Conservation (phyloP, 2,113 vertebrate species). For the Charadrius vociferus region DNA sequence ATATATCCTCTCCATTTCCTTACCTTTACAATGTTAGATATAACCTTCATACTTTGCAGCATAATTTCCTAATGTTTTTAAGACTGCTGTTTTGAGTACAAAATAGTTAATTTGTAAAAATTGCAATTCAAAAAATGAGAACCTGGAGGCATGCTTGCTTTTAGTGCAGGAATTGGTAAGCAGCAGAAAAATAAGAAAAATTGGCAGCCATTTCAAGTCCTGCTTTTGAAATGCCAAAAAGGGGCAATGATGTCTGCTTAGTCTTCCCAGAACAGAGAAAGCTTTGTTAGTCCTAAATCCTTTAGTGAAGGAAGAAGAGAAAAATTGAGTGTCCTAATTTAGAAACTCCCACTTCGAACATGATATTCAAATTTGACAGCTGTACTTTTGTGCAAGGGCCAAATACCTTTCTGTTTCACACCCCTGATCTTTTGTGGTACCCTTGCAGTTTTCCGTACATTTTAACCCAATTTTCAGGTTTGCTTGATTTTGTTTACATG, state of each 20-base stretch:
- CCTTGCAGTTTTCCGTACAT: neutral
- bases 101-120: neutral
- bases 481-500: neutral
- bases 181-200: neutral
- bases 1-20: neutral
- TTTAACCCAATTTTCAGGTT: neutral
- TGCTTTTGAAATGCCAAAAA: neutral
- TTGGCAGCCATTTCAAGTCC: neutral
- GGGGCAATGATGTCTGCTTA: neutral
- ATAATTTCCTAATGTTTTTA: neutral
- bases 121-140: neutral
- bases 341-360: neutral
- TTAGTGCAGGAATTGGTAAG: neutral
- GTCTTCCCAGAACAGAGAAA: neutral
- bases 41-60: neutral
- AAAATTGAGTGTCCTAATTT: neutral
- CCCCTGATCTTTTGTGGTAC: neutral
- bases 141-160: neutral
- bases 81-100: neutral
- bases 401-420: neutral
- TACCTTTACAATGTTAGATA: neutral
- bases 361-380: neutral
- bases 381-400: neutral
- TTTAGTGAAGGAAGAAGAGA: neutral
- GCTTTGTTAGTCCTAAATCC: neutral